A percentile compares a stretch with the other conserved stretches of the same genome.
Conservation (phyloP, 1,140 invertebrate species). For the Drosophila biarmipes region DNA sequence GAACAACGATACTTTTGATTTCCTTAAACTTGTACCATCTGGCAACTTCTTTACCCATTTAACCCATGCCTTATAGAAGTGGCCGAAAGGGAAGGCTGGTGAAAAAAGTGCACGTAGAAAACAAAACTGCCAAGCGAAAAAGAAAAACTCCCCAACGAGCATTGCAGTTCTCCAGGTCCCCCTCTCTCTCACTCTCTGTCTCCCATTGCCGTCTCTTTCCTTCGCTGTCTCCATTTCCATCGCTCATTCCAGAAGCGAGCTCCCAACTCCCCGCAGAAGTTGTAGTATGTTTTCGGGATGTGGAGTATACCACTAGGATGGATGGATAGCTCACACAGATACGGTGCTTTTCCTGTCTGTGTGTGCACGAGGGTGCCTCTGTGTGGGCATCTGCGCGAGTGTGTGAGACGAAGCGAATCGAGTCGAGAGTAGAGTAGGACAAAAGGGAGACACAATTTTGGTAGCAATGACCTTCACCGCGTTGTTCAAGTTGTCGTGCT, state of each 20-base stretch:
- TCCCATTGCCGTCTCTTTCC: conserved; percentile 1
- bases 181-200: not conserved
- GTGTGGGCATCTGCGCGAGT: conserved; percentile 18
- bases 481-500: conserved; percentile 82
- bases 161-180: conserved; percentile 34
- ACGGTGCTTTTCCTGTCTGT: conserved; percentile 43
- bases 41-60: conserved; percentile 15
- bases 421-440: conserved; percentile 78
- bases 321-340: conserved; percentile 38
- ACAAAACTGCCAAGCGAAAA: conserved; percentile 29
- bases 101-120: conserved; percentile 38
- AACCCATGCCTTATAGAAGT: conserved; percentile 22
- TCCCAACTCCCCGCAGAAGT: conserved; percentile 25
- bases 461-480: conserved; percentile 84
- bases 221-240: conserved; percentile 33
- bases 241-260: conserved; percentile 20
- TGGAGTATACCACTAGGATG: conserved; percentile 70
- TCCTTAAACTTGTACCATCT: not conserved
- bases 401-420: conserved; percentile 56
- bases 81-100: conserved; percentile 14
- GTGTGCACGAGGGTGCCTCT: conserved; percentile 10
- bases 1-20: not conserved
- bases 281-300: conserved; percentile 39
- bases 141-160: conserved; percentile 39
- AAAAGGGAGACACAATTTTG: conserved; percentile 84